Conservation (phyloP, 2,113 vertebrate genomes). For the Stomatorhinus ivindoensis region DNA sequence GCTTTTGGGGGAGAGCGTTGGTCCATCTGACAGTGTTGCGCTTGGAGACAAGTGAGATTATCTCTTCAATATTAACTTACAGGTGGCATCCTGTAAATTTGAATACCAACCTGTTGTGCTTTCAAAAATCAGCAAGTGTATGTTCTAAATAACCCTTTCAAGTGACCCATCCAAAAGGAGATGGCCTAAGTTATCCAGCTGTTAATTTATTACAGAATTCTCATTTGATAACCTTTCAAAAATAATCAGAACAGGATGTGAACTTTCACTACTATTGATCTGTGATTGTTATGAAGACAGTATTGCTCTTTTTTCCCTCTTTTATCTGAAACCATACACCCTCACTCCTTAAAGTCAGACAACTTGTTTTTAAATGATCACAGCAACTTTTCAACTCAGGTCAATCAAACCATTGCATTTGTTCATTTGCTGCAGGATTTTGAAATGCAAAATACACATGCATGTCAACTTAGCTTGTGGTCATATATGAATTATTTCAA, state of each 20-base stretch:
- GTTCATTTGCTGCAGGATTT: background rate
- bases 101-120: background rate
- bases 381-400: background rate
- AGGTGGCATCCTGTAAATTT: background rate
- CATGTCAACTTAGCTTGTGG: background rate
- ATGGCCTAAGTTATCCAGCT: background rate
- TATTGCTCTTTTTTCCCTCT: no score
- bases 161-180: background rate
- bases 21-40: conserved; percentile 4
- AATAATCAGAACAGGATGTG: conserved; percentile 2
- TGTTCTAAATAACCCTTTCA: background rate
- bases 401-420: background rate
- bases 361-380: background rate
- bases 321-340: background rate
- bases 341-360: background rate
- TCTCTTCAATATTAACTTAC: conserved; percentile 6
- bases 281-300: background rate
- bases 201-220: background rate
- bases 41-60: background rate
- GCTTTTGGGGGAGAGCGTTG: background rate
- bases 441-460: background rate
- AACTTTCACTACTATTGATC: background rate
- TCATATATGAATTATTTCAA: background rate
- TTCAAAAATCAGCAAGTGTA: background rate
- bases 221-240: background rate